Percentiles rank a stretch among this genome's conserved stretches.
Evolutionary conservation across 1,140 invertebrate genomes (phyloP).

Genomic region (Brachionus manjavacas): DNA sequence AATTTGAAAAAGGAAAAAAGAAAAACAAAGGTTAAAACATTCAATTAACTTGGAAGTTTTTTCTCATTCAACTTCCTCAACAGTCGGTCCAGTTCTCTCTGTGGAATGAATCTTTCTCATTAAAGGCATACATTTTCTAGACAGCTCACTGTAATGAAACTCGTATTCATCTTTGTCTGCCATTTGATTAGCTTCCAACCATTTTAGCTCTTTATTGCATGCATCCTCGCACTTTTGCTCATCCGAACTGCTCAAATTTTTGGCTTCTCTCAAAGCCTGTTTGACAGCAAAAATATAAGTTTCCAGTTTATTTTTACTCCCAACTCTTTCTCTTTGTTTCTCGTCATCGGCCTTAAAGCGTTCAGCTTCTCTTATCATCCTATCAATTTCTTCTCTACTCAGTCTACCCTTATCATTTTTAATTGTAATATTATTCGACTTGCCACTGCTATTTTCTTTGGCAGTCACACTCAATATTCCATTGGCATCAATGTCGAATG

Average conservation of each 20-base stretch:
- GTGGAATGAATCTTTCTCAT: conserved; percentile 47
- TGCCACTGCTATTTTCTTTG: conserved; percentile 69
- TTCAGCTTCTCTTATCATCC: conserved; percentile 62
- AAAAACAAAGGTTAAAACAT: background rate
- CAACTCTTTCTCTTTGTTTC: conserved; percentile 49
- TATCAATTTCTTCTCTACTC: conserved; percentile 60
- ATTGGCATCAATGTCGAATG: conserved; percentile 74
- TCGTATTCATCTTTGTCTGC: conserved; percentile 59
- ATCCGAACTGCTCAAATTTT: conserved; percentile 62
- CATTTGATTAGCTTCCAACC: conserved; percentile 58
- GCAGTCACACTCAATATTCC: conserved; percentile 74
- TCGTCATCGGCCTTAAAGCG: conserved; percentile 59
- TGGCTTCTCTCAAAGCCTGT: conserved; percentile 45
- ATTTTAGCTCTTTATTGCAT: conserved; percentile 56
- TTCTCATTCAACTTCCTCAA: conserved; percentile 20
- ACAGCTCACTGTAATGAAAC: conserved; percentile 53
- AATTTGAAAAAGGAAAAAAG: no score
- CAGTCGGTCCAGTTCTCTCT: conserved; percentile 13
- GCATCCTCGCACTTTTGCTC: conserved; percentile 61
- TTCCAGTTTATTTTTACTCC: conserved; percentile 50
- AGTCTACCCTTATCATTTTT: conserved; percentile 60
- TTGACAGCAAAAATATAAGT: conserved; percentile 47
- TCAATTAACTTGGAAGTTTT: background rate
- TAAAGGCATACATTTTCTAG: conserved; percentile 49
- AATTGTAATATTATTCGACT: conserved; percentile 62